Conservation (phyloP, 2,113 vertebrate genomes). For the Notothenia coriiceps region DNA sequence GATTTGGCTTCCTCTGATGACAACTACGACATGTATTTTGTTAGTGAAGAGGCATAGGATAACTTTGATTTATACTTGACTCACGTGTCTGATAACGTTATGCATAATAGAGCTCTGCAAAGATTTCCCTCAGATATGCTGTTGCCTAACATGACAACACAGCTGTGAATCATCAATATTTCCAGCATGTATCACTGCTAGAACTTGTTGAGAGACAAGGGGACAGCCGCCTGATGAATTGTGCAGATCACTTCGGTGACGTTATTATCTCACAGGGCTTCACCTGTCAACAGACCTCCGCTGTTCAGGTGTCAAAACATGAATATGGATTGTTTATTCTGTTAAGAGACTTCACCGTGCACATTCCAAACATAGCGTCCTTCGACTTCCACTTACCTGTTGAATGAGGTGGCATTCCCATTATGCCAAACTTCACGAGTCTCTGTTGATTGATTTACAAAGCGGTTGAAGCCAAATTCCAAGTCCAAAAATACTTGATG, state of each 20-base stretch:
- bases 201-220: conserved; percentile 59
- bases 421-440: conserved; percentile 27
- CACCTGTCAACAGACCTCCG: conserved; percentile 64
- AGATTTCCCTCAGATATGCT: conserved; percentile 1
- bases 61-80: background rate
- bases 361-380: conserved; percentile 69
- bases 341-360: conserved; percentile 23
- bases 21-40: background rate
- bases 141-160: conserved; percentile 1
- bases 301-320: conserved; percentile 56
- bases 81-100: background rate
- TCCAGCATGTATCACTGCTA: conserved; percentile 50
- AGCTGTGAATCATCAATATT: conserved; percentile 69
- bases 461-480: conserved; percentile 1
- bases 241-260: conserved; percentile 37
- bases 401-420: conserved; percentile 46
- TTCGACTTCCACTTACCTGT: conserved; percentile 56
- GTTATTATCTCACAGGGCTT: conserved; percentile 45
- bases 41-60: background rate
- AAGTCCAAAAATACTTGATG: background rate
- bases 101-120: conserved; percentile 11
- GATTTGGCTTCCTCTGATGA: background rate
- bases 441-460: conserved; percentile 30
- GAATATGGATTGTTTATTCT: conserved; percentile 44
- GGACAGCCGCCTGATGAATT: conserved; percentile 51